Conservation (phyloP, 2,113 vertebrate genomes). For the Eudorcas thomsonii region DNA sequence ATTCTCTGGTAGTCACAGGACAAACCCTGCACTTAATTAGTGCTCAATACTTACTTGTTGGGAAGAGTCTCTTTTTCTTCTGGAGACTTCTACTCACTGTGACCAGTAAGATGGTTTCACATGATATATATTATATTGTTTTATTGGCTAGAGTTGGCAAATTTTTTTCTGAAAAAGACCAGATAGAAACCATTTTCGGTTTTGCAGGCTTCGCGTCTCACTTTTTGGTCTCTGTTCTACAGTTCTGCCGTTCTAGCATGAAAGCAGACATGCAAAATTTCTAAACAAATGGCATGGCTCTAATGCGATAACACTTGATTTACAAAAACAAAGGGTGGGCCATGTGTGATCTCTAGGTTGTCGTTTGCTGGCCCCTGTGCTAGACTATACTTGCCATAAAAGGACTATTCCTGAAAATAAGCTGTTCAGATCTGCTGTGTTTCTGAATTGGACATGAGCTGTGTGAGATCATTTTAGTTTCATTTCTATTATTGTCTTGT, state of each 20-base stretch:
- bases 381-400: not conserved
- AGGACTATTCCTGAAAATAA: not conserved
- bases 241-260: not conserved
- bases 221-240: not conserved
- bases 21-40: not conserved
- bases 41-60: not conserved
- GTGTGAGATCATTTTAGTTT: not conserved
- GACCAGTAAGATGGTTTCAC: not conserved
- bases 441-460: not conserved
- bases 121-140: not conserved
- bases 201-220: rapidly evolving
- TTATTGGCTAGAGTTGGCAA: not conserved
- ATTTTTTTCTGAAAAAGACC: not conserved
- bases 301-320: not conserved
- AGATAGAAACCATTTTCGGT: not conserved
- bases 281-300: not conserved
- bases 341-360: rapidly evolving
- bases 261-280: not conserved
- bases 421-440: not conserved
- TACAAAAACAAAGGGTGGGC: not conserved
- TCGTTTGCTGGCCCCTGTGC: not conserved
- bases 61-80: not conserved
- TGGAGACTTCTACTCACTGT: not conserved
- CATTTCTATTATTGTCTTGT: not conserved
- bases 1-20: not conserved